Base-by-base conservation (phyloP, 2,888 invertebrate genomes). In the Mayetiola destructor region DNA sequence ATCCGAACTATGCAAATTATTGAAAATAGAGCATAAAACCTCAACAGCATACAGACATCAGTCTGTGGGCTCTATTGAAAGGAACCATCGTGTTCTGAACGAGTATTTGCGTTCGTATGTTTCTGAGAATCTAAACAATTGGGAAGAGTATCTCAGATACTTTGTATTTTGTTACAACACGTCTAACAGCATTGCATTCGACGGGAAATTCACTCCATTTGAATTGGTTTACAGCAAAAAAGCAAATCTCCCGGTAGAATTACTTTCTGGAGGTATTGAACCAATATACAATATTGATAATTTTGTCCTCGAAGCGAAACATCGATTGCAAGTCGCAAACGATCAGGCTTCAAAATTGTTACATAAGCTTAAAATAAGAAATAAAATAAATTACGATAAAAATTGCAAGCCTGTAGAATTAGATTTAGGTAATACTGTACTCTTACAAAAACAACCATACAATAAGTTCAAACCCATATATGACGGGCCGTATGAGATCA, bases 91-190 rank as follows among this genome's bases (percentile, higher is more conserved):
- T 36, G 56, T 56, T 2, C 20, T 59, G 16, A 59, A 59, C 36
- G 52, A 48, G 6, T 57, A 59, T 30, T n/a, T 59, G 1, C 2
- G 57, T 12, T 20, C 14, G 9, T 57, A 57, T 35, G 5, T 48
- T 14, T 32, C n/a, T 16, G 52, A 57, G 10, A 16, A 57, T 21
- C 10, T 3, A 3, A 39, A 40, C 1, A 58, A 61, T 48, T 61
- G 59, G 59, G 57, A 60, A 27, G 56, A 12, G 2, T 60, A 59
- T 57, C 40, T 30, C 6, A 32, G 27, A 35, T 59, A 57, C 56
- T 61, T 56, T 36, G 48, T 42, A 20, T 61, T 60, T 58, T 61
- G 61, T 35, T 60, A 61, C 32, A 61, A 61, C 40, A 61, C 60
- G 1, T 58, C 60, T 12, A 59, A 59, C 1, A 58, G 59, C 55